Percentiles rank a stretch among this genome's conserved stretches.
Conservation (phyloP, 2,797 vertebrate genomes). For the Tympanoctomys barrerae region DNA sequence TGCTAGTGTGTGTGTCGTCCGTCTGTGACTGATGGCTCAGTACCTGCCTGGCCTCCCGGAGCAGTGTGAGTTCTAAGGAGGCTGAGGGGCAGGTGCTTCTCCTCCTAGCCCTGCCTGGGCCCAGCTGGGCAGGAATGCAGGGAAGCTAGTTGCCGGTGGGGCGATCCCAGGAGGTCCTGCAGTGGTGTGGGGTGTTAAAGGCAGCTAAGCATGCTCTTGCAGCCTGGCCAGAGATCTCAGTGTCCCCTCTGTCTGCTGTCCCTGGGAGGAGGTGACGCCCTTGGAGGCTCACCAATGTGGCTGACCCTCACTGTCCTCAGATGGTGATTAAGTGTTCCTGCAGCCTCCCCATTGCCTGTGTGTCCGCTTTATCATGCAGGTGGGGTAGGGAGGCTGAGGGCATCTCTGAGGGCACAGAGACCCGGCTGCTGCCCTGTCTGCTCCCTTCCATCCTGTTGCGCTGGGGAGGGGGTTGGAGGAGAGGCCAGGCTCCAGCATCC, state of each 20-base stretch:
- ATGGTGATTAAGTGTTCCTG: background rate
- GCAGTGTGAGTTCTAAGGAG: background rate
- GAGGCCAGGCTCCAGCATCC: background rate
- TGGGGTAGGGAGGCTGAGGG: background rate
- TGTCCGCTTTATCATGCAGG: accelerated
- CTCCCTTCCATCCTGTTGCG: background rate
- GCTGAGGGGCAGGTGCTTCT: background rate
- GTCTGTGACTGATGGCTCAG: background rate
- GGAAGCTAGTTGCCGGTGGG: background rate
- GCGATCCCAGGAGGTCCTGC: background rate
- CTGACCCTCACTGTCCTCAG: background rate
- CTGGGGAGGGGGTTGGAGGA: background rate
- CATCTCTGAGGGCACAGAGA: background rate
- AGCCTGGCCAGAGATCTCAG: background rate
- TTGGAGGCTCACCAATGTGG: background rate
- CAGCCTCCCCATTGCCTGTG: background rate
- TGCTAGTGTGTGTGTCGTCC: background rate
- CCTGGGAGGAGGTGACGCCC: background rate
- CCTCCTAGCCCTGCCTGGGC: background rate
- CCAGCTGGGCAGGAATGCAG: background rate
- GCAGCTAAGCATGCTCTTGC: background rate
- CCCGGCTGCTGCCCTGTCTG: background rate
- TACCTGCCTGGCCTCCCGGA: background rate
- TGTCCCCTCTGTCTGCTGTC: background rate
- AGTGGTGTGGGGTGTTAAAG: background rate